Conservation (phyloP, 1,140 invertebrate genomes). For the Caenorhabditis latens region DNA sequence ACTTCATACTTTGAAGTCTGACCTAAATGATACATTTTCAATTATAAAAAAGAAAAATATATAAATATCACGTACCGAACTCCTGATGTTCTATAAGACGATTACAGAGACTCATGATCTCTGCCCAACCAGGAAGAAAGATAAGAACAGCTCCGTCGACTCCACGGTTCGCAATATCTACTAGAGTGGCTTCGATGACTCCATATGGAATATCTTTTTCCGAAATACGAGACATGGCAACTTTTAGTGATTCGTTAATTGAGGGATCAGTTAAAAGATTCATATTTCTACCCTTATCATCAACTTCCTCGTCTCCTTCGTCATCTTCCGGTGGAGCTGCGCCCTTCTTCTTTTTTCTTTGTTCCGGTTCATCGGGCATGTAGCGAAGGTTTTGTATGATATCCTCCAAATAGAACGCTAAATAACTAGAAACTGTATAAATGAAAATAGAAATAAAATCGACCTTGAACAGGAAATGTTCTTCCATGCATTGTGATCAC, state of each 20-base stretch:
- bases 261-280: constrained; percentile 54
- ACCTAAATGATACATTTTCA: constrained; percentile 28
- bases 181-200: constrained; percentile 73
- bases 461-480: constrained; percentile 79
- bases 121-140: constrained; percentile 93
- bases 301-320: constrained; percentile 62
- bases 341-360: constrained; percentile 58
- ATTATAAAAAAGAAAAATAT: not conserved
- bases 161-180: constrained; percentile 72
- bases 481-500: constrained; percentile 79
- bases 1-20: constrained; percentile 68
- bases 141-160: constrained; percentile 86
- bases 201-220: constrained; percentile 76
- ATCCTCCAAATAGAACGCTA: constrained; percentile 74
- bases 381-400: constrained; percentile 71
- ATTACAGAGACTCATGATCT: constrained; percentile 86
- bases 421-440: constrained; percentile 3
- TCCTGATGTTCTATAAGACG: constrained; percentile 71
- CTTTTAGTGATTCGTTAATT: constrained; percentile 56
- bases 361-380: constrained; percentile 63
- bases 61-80: constrained; percentile 80
- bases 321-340: constrained; percentile 52
- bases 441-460: constrained; percentile 32
- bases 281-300: constrained; percentile 60
- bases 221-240: constrained; percentile 68